Evolutionary conservation across 92 coral and sea anemone genomes (phyloP), one percentile per base, ranked within the genome.

Genomic region (Parazoanthus darwini): DNA sequence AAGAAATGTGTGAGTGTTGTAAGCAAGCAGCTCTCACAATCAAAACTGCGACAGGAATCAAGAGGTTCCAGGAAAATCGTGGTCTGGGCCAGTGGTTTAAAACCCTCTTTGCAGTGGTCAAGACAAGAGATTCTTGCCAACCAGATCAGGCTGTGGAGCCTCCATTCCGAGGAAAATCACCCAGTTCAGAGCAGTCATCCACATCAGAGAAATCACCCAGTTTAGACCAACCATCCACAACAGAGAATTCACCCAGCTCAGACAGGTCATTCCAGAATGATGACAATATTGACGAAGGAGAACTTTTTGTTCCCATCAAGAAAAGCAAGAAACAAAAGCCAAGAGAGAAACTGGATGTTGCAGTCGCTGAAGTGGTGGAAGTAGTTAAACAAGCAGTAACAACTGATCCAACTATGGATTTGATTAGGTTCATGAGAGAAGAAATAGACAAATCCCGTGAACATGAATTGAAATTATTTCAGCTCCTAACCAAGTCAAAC

Each of bases 91-190:
- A 29, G 56, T 86, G 89, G 89, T 86, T 86, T 75, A 44, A 86
- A 39, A 56, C 77, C 59, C 78, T 86, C 46, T 86, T 46, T 86
- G 65, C 81, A 23, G 54, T 74, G 79, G 70, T 86, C 43, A 73
- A 86, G 72, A 74, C 89, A 86, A 56, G 89, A 73, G 89, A 86
- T 48, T 86, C 89, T 35, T 86, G 89, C 82, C 82, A 86, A 75
- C 89, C 89, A 15, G 81, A 72, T 46, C 82, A 86, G 58, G 89
- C 89, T 42, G 63, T 86, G 54, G 89, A 78, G 67, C 85, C 90
- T 43, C 82, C 89, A 65, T 48, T 78, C 66, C 59, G 67, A 72
- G 66, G 38, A 43, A 86, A 74, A 73, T 86, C 82, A 48, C 78
- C 81, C 81, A 72, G 80, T 86, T 78, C 82, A 78, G 82, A 65